Evolutionary conservation across 2,113 vertebrate genomes (phyloP), one percentile per base, ranked within the genome.

Genomic region (Pungitius pungitius): DNA sequence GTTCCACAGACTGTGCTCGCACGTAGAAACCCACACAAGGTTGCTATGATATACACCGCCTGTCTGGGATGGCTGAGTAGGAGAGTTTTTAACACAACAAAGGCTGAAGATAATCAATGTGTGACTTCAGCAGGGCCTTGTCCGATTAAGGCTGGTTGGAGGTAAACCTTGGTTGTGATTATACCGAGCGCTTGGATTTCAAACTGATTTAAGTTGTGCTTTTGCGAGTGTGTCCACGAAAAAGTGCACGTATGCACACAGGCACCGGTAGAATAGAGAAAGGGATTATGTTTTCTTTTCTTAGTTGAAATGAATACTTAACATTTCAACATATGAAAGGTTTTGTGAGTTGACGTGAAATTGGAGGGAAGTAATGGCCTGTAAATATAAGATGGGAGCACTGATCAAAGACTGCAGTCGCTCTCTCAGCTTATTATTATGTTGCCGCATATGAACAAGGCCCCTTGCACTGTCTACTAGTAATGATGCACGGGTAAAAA

Each of bases 81-180:
- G 65, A 87, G 82, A 78, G 73, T 82, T 87, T 90, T 88, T 90
- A 91, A 87, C 88, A 86, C 86, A 91, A 88, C 87, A 90, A 91
- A 90, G 88, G 77, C 83, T 80, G 64, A 64, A 73, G 77, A 82
- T 91, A 87, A 91, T 91, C 89, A 92, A 87, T 72, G 88, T 88
- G 90, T 82, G 89, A 91, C 88, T 82, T 54, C 77, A 83, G 82
- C 86, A 56, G 75, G 80, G 84, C 81, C 83, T 72, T 90, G 87
- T 91, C 86, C 90, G 88, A 90, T 91, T 92, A 91, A 81, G 87
- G 85, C 52, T 81, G 88, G 79, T 71, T 89, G 76, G 77, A 90
- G 76, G 85, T 73, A 90, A 92, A 90, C 81, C 88, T 73, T 78
- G 85, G 84, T 75, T 83, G 77, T 88, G 88, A 92, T 90, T 92